Evolutionary conservation across 2,888 invertebrate species (phyloP).

Genomic region (Drosophila bunnanda): DNA sequence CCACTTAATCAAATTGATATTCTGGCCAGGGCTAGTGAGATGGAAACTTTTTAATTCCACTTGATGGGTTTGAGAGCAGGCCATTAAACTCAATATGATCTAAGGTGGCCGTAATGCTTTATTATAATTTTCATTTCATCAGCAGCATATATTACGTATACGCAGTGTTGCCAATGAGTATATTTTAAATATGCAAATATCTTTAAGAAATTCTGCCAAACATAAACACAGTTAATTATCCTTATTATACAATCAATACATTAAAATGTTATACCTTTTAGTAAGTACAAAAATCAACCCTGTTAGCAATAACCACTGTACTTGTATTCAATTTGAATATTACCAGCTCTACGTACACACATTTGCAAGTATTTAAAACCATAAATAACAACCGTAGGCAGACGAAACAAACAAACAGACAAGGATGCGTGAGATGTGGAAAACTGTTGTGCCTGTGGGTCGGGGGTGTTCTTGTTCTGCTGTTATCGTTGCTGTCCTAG

Average conservation of each 20-base stretch:
- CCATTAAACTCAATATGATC: conserved; percentile 32
- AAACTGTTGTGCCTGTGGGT: conserved; percentile 71
- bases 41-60: conserved; percentile 22
- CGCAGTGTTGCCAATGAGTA: neutral
- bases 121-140: conserved; percentile 19
- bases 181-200: neutral
- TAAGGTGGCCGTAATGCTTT: conserved; percentile 10
- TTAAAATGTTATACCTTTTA: neutral
- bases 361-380: conserved; percentile 48
- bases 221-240: neutral
- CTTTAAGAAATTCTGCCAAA: neutral
- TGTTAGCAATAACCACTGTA: neutral
- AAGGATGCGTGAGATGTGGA: conserved; percentile 62
- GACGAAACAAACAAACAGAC: conserved; percentile 24
- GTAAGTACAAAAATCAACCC: neutral
- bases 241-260: neutral
- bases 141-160: conserved; percentile 18
- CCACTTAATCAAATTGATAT: conserved; percentile 35
- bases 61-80: conserved; percentile 2
- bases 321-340: conserved; percentile 57
- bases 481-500: conserved; percentile 57
- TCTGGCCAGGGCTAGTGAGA: conserved; percentile 5
- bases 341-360: conserved; percentile 17
- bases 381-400: conserved; percentile 61
- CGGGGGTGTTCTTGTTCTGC: conserved; percentile 39